Base-by-base conservation (phyloP, 2,797 vertebrate genomes). In the Anomalospiza imberbis region DNA sequence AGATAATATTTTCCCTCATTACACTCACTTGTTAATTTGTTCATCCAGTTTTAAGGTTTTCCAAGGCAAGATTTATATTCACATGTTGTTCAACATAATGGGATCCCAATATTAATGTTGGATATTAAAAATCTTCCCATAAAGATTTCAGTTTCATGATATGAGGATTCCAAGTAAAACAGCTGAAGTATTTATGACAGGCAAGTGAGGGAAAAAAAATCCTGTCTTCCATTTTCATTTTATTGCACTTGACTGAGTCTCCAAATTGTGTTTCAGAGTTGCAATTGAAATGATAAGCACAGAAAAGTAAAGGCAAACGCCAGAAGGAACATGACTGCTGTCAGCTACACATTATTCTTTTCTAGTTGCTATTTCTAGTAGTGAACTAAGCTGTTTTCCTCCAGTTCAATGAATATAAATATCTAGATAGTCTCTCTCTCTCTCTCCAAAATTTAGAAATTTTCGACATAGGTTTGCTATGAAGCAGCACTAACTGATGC, bases 211-310 rank as follows among this genome's bases (percentile, higher is more conserved):
- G 29, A 34, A 67, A 65, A 66, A 77, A 84, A 61, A 26, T 28
- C 38, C 38, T 48, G 22, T 66, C 85, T 94, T 93, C 81, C 86
- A 94, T 95, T 95, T 97, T 80, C 85, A 70, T 80, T 95, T 96
- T 83, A 93, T 89, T 93, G 81, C 93, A 91, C 89, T 83, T 91
- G 65, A 70, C 78, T 75, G 92, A 91, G 45, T 55, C 73, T 88
- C 87, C 85, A 95, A 93, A 95, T 91, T 94, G 91, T 77, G 66
- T 89, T 94, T 94, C 72, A 68, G 87, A 89, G 55, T 75, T 88
- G 91, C 89, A 88, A 73, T 28, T 88, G 82, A 89, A 94, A 93
- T 80, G n/a, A 89, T 85, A 94, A 91, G 40, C 38, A 42, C 51
- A 68, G n/a, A 83, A 93, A 91, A 89, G 34, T 61, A 93, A 95